A percentile compares a stretch with the other conserved stretches of the same genome.
phyloP scores from a whole-genome alignment of 2,113 vertebrate species.

The Cyprinodon tularosa region DNA sequence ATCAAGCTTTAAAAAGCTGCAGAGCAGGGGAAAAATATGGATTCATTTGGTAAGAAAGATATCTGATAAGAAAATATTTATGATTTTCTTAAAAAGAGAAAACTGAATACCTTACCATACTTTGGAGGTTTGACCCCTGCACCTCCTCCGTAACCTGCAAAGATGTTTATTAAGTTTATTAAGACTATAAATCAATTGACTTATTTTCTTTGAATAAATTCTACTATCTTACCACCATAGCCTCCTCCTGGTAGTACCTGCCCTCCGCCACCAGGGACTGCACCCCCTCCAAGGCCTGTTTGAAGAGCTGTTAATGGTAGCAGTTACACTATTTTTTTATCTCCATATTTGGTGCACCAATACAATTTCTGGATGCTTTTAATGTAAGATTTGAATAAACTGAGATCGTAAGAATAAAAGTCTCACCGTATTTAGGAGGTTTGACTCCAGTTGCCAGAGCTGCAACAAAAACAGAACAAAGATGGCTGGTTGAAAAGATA shows the following conservation, averaged over 20 bases:
- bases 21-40: not conserved
- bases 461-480: conserved; percentile 28
- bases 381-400: not conserved
- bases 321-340: not conserved
- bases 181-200: not conserved
- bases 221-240: conserved; percentile 44
- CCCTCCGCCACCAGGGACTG: conserved; percentile 44
- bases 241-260: conserved; percentile 44
- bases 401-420: not conserved
- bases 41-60: no score
- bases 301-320: conserved; percentile 36
- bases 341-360: conserved; percentile 7
- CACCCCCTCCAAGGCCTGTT: conserved; percentile 45
- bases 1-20: not conserved
- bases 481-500: conserved; percentile 2
- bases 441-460: conserved; percentile 54
- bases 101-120: conserved; percentile 36
- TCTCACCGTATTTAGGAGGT: conserved; percentile 68
- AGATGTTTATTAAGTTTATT: not conserved
- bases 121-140: conserved; percentile 58
- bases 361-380: not conserved
- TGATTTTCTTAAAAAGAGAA: not conserved
- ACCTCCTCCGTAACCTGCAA: conserved; percentile 53
- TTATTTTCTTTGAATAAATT: not conserved
- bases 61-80: no score